These are phyloP conservation scores for Stegastes partitus DNA, from an alignment of 2,113 vertebrate genomes.

Conservation along the genomic window DNA sequence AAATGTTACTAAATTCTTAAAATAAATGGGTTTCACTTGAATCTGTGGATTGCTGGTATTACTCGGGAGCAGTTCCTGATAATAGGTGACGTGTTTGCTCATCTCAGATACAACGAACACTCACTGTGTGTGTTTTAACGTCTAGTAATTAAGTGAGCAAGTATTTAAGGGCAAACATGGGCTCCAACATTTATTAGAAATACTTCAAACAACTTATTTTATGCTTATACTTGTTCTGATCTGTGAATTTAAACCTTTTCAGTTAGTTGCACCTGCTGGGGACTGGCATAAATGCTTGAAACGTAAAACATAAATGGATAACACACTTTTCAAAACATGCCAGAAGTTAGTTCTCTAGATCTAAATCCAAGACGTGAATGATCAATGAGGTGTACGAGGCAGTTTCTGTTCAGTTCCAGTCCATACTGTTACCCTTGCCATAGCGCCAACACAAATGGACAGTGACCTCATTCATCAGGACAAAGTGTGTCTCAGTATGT, in stretches of 20 bases:
- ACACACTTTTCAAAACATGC: not conserved
- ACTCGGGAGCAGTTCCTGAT: slow-evolving; percentile 3
- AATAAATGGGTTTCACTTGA: slow-evolving; percentile 6
- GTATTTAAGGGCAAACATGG: not conserved
- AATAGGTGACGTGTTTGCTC: not conserved
- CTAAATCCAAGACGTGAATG: not conserved
- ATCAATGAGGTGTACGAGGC: not conserved
- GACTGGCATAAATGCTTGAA: not conserved
- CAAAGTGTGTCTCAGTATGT: slow-evolving; percentile 39
- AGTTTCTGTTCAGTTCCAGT: not conserved
- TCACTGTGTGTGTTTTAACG: not conserved
- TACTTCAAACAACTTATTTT: not conserved
- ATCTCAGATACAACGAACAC: not conserved
- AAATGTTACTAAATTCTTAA: slow-evolving; percentile 23
- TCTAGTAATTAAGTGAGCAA: not conserved
- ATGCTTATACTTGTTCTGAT: not conserved
- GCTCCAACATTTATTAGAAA: not conserved
- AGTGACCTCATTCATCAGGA: slow-evolving; percentile 9
- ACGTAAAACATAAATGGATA: not conserved
- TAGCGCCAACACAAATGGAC: not conserved
- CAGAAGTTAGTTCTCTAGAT: not conserved
- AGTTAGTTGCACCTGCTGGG: not conserved
- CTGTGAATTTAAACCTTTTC: not conserved
- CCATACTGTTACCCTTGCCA: not conserved
- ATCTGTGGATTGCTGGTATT: not conserved